Evolutionary conservation across 1,140 invertebrate genomes (phyloP).

Genomic region (Schmidtea mediterranea): DNA sequence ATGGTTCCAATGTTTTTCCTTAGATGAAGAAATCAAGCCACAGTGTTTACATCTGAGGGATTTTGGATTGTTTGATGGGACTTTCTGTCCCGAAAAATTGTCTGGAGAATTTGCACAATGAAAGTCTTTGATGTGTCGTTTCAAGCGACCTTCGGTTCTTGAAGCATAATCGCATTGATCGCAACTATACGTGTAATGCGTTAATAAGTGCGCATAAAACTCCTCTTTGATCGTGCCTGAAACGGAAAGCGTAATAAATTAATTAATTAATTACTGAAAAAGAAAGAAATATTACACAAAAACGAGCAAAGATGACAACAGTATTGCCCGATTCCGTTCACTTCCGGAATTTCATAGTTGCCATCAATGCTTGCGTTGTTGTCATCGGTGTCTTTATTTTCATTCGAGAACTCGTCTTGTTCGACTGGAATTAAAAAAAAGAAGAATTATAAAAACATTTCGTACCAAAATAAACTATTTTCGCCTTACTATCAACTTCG

Average conservation of each 20-base stretch:
- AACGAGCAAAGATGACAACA: no score
- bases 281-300: neutral
- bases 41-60: conserved; percentile 74
- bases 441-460: no score
- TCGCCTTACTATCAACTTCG: no score
- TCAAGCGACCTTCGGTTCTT: conserved; percentile 32
- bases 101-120: conserved; percentile 36
- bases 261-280: neutral
- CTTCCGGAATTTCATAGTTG: no score
- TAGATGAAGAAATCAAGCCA: conserved; percentile 50
- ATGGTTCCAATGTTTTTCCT: conserved; percentile 69
- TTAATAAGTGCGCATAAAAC: conserved; percentile 31
- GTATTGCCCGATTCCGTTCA: no score
- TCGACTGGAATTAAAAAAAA: no score
- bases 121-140: conserved; percentile 33
- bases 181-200: conserved; percentile 28
- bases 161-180: conserved; percentile 34
- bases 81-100: conserved; percentile 49
- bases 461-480: no score
- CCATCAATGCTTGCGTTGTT: no score
- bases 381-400: no score
- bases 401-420: no score
- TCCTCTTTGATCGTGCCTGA: conserved; percentile 17
- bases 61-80: conserved; percentile 30
- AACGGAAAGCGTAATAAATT: neutral